Conservation (phyloP, 2,888 invertebrate species). For the Scaptomyza flava region DNA sequence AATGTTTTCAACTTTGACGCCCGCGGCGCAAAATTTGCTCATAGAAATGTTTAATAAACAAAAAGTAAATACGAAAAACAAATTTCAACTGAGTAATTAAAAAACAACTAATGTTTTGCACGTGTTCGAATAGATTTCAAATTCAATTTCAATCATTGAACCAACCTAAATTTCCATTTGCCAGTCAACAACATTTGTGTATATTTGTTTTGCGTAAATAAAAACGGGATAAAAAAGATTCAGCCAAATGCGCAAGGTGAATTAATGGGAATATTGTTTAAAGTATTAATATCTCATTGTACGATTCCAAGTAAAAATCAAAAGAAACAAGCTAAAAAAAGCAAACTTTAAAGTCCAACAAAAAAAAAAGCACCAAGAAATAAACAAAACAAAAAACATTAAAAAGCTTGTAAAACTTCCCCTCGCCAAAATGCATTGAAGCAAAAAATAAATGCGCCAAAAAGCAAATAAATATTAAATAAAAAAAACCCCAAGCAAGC, state of each 20-base stretch:
- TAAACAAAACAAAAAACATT: slow-evolving; percentile 2
- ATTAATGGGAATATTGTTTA: slow-evolving; percentile 41
- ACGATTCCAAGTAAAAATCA: background rate
- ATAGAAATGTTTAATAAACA: slow-evolving; percentile 61
- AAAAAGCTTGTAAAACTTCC: slow-evolving; percentile 13
- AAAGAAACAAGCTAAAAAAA: background rate
- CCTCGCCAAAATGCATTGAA: slow-evolving; percentile 17
- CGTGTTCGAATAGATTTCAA: slow-evolving; percentile 34
- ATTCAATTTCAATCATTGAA: slow-evolving; percentile 33
- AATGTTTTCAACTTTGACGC: slow-evolving; percentile 39
- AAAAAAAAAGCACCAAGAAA: slow-evolving; percentile 15
- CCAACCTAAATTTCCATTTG: slow-evolving; percentile 29
- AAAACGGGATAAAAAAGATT: slow-evolving; percentile 17
- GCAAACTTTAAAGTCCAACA: slow-evolving; percentile 15
- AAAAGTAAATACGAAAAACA: slow-evolving; percentile 18
- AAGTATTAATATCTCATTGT: slow-evolving; percentile 27
- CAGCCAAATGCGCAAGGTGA: slow-evolving; percentile 20
- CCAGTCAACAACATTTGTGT: slow-evolving; percentile 37
- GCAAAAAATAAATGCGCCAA: slow-evolving; percentile 36
- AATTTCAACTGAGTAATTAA: slow-evolving; percentile 35
- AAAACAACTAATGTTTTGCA: slow-evolving; percentile 21
- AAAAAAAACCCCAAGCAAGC: slow-evolving; percentile 8
- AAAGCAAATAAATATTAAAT: slow-evolving; percentile 18
- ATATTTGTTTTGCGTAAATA: slow-evolving; percentile 38
- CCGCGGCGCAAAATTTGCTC: slow-evolving; percentile 24